Base-by-base conservation (phyloP, 2,888 invertebrate species). In the Minunthozetes semirufus region DNA sequence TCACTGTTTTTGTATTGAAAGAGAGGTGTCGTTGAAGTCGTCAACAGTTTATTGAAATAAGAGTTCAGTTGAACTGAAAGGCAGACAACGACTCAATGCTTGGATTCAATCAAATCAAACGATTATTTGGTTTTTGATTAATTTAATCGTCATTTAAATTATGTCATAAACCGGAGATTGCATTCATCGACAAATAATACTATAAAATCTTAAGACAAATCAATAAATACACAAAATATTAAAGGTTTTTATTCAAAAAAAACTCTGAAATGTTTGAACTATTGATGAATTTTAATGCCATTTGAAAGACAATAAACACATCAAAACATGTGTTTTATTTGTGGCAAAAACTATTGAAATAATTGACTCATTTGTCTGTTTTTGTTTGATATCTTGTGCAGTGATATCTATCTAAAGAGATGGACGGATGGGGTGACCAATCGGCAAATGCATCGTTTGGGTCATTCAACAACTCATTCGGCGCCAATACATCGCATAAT, bases 251-350 rank as follows among this genome's bases (percentile, higher is more conserved):
- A 42, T 42, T 13, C 42, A 13, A 42, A 42, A 42, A 42, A 33
- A 33, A 6, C 4, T 6, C 9, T 33, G 4, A 9, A 33, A 33
- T 33, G 33, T 6, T 33, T 33, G 33, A 33, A 42, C 42, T 42
- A 13, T 42, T 42, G 42, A 53, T 53, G 25, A 53, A 22, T 19
- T 25, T 53, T 22, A 53, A 61, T 27, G 27, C 25, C 19, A 61
- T 9, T 22, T 61, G 27, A 61, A 22, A 25, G 25, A 29, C 25
- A 61, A 61, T 22, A 22, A 61, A 17, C 29, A 13, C 19, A 61
- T 22, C 61, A 61, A 61, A 61, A 61, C 61, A 61, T 42, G 42
- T 42, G 42, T 42, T 42, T n/a, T 22, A 61, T 15, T 61, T 53
- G 13, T 9, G n/a, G 19, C 53, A n/a, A 53, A 53, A 22, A n/a